Evolutionary conservation across 2,113 vertebrate species (phyloP).

Genomic region (Apus apus): DNA sequence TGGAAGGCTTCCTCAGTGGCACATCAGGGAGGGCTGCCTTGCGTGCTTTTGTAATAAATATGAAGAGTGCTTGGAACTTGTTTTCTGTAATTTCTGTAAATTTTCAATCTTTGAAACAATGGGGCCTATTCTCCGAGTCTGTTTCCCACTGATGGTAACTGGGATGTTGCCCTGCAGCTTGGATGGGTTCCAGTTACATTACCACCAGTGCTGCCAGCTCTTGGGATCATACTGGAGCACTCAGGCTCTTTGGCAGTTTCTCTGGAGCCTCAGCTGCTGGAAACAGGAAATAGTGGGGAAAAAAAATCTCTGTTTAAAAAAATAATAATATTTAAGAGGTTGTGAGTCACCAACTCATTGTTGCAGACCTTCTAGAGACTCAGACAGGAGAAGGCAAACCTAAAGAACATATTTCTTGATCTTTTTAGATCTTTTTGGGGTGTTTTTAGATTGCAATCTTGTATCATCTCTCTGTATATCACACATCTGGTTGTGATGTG

Average conservation of each 20-base stretch:
- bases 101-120: slow-evolving; percentile 20
- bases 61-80: slow-evolving; percentile 2
- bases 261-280: slow-evolving; percentile 15
- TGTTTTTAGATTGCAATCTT: neutral
- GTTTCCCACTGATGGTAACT: neutral
- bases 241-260: neutral
- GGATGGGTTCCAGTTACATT: neutral
- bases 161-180: slow-evolving; percentile 1
- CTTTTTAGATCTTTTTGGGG: neutral
- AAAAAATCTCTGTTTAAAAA: neutral
- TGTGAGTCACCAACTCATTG: neutral
- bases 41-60: neutral
- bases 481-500: accelerated
- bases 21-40: neutral
- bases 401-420: neutral
- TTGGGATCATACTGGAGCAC: neutral
- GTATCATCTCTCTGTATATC: neutral
- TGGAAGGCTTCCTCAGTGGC: neutral
- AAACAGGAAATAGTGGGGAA: accelerated
- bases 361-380: neutral
- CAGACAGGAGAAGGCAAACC: neutral
- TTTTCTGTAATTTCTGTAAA: slow-evolving; percentile 13
- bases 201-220: neutral
- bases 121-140: neutral
- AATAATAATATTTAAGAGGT: neutral